Conservation (phyloP, 2,113 vertebrate genomes). For the Trichechus manatus region DNA sequence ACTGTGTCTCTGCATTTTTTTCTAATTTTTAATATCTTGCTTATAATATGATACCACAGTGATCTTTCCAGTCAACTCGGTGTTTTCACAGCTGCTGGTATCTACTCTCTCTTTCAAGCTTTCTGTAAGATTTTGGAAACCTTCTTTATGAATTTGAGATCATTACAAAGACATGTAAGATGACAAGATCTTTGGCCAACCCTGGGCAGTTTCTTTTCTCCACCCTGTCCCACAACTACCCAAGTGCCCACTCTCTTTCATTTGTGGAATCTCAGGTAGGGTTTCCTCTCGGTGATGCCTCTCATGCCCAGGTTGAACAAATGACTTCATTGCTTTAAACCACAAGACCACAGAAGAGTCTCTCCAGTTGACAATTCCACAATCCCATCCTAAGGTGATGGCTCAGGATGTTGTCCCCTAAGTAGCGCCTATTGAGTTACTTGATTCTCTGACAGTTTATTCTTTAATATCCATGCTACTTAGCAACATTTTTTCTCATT, state of each 20-base stretch:
- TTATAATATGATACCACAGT: background rate
- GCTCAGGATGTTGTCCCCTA: background rate
- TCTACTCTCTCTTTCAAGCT: background rate
- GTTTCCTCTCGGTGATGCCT: background rate
- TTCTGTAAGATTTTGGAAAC: slow-evolving; percentile 40
- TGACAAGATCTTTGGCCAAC: background rate
- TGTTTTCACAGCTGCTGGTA: background rate
- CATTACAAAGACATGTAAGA: background rate
- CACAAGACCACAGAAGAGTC: background rate
- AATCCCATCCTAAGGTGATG: background rate
- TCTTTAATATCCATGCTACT: slow-evolving; percentile 58
- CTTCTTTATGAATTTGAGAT: background rate
- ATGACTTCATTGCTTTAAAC: slow-evolving; percentile 32
- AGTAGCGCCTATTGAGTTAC: background rate
- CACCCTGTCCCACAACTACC: too few species aligned
- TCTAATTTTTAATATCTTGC: background rate
- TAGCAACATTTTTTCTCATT: slow-evolving; percentile 14
- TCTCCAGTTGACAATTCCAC: background rate
- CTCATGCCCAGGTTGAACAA: background rate
- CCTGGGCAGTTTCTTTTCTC: background rate
- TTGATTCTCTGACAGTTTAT: slow-evolving; percentile 16
- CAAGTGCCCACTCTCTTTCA: background rate
- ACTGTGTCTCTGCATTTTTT: background rate
- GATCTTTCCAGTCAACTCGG: background rate
- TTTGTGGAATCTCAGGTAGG: background rate